Conservation (phyloP, 2,797 vertebrate genomes). For the Argya squamiceps region DNA sequence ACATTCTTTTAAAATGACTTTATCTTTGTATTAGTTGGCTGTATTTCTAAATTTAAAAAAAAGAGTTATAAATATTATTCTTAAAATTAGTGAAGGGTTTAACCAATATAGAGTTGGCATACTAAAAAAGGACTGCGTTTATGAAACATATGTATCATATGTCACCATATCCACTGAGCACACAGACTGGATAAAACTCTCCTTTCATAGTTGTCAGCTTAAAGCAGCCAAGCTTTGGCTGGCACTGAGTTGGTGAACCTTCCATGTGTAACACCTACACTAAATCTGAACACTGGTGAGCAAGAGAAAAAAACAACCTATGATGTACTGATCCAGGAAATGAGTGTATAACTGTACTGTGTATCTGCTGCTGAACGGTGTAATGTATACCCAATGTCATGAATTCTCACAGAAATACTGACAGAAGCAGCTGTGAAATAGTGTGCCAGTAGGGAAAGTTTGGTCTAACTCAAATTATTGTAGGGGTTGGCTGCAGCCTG, state of each 20-base stretch:
- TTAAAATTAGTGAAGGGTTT: not conserved
- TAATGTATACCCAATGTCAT: not conserved
- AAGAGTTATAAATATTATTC: not conserved
- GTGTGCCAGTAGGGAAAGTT: not conserved
- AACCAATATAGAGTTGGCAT: not conserved
- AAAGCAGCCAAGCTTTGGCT: not conserved
- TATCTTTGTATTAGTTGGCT: not conserved
- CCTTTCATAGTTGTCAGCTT: not conserved
- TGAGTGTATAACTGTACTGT: not conserved
- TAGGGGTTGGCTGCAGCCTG: not conserved
- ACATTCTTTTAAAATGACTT: not conserved
- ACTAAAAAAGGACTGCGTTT: not conserved
- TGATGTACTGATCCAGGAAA: not conserved
- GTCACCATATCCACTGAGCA: not conserved
- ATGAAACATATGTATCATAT: not conserved
- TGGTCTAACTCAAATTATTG: not conserved
- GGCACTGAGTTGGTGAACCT: not conserved
- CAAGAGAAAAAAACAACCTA: not conserved
- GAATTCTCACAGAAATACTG: not conserved
- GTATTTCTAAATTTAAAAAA: not conserved
- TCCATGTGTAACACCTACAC: not conserved
- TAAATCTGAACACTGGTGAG: not conserved
- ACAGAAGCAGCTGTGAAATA: not conserved
- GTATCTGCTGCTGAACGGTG: fast-evolving
- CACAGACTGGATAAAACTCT: not conserved